phyloP scores from a whole-genome alignment of 2,888 invertebrate species.

The Diarsia mendica region DNA sequence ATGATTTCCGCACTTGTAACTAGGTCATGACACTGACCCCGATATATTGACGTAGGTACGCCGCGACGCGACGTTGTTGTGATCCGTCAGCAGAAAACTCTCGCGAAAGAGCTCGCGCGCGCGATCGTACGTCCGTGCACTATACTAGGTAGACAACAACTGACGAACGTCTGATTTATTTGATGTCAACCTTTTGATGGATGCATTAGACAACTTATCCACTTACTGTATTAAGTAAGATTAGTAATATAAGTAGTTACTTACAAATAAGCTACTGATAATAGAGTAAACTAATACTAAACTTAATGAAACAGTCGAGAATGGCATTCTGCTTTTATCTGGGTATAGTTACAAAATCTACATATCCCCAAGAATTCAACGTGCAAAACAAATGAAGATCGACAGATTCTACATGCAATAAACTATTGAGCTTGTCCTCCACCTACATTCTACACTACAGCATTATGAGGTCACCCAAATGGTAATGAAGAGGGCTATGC shows the following conservation, averaged over 20 bases:
- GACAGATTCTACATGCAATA: neutral
- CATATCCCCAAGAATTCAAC: neutral
- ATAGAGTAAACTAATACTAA: neutral
- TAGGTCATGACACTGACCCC: too few relatives aligned
- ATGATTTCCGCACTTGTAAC: too few relatives aligned
- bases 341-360: neutral
- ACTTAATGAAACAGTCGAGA: neutral
- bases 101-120: too few relatives aligned
- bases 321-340: neutral
- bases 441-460: neutral
- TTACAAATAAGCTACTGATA: neutral
- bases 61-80: too few relatives aligned
- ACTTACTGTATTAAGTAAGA: neutral
- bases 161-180: constrained; percentile 52
- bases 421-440: neutral
- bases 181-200: constrained; percentile 48
- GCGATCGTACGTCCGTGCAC: too few relatives aligned
- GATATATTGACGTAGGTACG: too few relatives aligned
- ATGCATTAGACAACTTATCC: constrained; percentile 30
- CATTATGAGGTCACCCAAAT: too few relatives aligned
- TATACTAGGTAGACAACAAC: too few relatives aligned
- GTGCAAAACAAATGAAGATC: neutral
- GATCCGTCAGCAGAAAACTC: too few relatives aligned
- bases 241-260: neutral
- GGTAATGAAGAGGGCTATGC: too few relatives aligned